Evolutionary conservation across 2,888 invertebrate genomes (phyloP), one percentile per base, ranked within the genome.

Genomic region (Volucella zonaria): DNA sequence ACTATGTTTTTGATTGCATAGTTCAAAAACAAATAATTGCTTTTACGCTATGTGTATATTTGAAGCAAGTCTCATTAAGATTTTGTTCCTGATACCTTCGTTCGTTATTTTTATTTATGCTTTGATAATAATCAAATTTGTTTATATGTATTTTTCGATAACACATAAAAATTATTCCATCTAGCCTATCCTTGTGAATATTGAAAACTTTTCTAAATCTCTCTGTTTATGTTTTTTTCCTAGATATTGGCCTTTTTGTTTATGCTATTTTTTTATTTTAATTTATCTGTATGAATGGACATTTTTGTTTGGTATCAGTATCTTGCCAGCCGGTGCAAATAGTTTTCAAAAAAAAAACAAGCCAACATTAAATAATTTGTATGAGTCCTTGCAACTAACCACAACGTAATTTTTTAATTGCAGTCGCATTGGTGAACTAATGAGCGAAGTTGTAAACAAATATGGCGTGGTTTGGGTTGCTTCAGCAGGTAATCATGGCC

Each of bases 381-480:
- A 80, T 80, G 38, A 52, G 70, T 52, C 64, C 52, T 71, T 80
- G 61, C 83, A 76, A 85, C 85, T 85, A 71, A 85, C 85, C 85
- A 68, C 76, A 81, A 85, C 85, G 77, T 85, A 23, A 76, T 58
- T 58, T 77, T 31, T 85, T 75, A 58, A 78, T 90, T 92, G 14
- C 92, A 97, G 97, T 11, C 95, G 98, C 68, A 93, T 98, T 79
- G 96, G 97, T 58, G 95, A 96, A 86, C 92, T 97, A 86, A 96
- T 97, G 93, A 95, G 95, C 89, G 95, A 96, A 90, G 95, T 97
- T 77, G 97, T 99, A 71, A 96, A 96, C 91, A 97, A 97, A 89
- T 96, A 98, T 92, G 96, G 96, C 40, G 95, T 98, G 1, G 95
- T 97, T 66, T 99, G 98, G 96, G 96, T 99, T 62, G 96, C 96